Evolutionary conservation across 1,140 invertebrate genomes (phyloP).

Genomic region (Papilio polyxenes): DNA sequence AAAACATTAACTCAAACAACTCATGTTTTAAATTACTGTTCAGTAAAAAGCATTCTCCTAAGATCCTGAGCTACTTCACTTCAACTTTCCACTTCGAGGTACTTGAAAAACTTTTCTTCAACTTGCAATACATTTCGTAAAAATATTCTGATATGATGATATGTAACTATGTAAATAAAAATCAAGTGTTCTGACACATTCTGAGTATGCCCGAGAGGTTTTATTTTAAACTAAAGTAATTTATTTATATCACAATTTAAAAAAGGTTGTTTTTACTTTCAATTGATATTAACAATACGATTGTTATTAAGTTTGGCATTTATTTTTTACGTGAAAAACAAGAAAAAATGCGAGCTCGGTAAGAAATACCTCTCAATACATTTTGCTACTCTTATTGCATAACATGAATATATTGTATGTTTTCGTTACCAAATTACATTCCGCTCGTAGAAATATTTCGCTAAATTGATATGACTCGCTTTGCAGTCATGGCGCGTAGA

Average conservation of each 20-base stretch:
- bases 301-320: too few relatives aligned
- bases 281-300: too few relatives aligned
- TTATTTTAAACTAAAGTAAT: too few relatives aligned
- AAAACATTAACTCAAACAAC: background rate
- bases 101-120: conserved; percentile 17
- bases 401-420: background rate
- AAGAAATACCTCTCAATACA: background rate
- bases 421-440: background rate
- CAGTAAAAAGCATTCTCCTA: conserved; percentile 6
- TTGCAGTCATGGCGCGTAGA: conserved; percentile 9
- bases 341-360: too few relatives aligned
- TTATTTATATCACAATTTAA: too few relatives aligned
- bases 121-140: background rate
- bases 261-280: too few relatives aligned
- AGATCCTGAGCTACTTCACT: background rate
- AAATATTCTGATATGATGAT: background rate
- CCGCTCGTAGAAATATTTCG: conserved; percentile 8
- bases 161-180: background rate
- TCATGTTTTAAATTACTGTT: background rate
- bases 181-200: too few relatives aligned
- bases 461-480: conserved; percentile 5
- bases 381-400: background rate
- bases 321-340: too few relatives aligned
- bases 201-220: too few relatives aligned
- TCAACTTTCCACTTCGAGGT: conserved; percentile 3